Percentiles rank a stretch among this genome's conserved stretches.
Evolutionary conservation across 1,140 invertebrate genomes (phyloP).

Genomic region (Condylostylus longicornis): DNA sequence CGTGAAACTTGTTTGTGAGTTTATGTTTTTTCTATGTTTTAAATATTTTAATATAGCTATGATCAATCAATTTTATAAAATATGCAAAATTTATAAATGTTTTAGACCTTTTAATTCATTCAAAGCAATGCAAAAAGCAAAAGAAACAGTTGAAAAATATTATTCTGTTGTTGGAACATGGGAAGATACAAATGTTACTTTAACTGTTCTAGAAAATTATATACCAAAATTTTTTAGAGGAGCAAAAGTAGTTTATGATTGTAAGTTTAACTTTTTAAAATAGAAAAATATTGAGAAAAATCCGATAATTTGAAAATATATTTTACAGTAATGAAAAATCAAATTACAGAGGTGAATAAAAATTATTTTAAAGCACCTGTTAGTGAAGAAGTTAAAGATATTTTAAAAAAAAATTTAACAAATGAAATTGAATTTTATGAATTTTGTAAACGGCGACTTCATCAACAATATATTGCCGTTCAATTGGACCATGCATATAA

Average conservation of each 20-base stretch:
- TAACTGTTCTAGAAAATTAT: slow-evolving; percentile 68
- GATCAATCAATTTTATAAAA: too few species aligned
- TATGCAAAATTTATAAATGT: slow-evolving; percentile 7
- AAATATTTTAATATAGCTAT: too few species aligned
- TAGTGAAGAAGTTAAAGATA: slow-evolving; percentile 9
- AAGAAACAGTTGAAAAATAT: slow-evolving; percentile 63
- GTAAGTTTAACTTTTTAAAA: slow-evolving; percentile 17
- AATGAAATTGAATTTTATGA: slow-evolving; percentile 14
- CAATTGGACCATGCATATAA: too few species aligned
- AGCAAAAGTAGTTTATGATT: slow-evolving; percentile 35
- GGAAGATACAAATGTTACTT: slow-evolving; percentile 70
- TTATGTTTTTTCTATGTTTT: slow-evolving; percentile 1
- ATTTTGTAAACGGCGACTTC: slow-evolving; percentile 9
- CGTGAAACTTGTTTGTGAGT: slow-evolving; percentile 63
- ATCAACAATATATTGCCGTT: slow-evolving; percentile 12
- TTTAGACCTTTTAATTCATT: slow-evolving; percentile 66
- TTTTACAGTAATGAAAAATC: too few species aligned
- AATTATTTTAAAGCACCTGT: slow-evolving; percentile 64
- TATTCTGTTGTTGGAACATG: slow-evolving; percentile 80
- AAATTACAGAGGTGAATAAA: too few species aligned
- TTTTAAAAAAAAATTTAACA: slow-evolving; percentile 10
- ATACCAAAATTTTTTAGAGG: slow-evolving; percentile 68
- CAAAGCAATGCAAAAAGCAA: slow-evolving; percentile 64
- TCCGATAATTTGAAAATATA: too few species aligned
- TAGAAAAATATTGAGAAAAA: too few species aligned